Conservation (phyloP, 2,888 invertebrate species). For the Thera britannica region DNA sequence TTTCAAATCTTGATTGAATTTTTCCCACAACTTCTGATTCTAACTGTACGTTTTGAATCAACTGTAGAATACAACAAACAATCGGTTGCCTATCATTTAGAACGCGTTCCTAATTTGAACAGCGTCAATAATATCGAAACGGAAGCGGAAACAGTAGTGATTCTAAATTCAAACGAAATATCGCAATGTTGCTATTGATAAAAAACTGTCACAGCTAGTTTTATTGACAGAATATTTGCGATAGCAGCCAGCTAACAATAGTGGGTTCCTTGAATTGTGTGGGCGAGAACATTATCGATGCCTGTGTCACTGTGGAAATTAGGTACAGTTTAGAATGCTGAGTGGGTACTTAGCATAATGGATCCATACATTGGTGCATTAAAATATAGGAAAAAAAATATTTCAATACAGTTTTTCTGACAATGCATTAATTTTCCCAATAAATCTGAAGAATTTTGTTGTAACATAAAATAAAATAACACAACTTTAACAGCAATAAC, state of each 20-base stretch:
- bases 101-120: conserved; percentile 77
- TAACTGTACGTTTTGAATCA: not conserved
- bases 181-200: conserved; percentile 81
- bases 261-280: conserved; percentile 60
- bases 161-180: conserved; percentile 83
- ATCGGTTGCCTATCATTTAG: conserved; percentile 68
- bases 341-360: conserved; percentile 10
- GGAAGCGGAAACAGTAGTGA: conserved; percentile 84
- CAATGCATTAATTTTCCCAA: conserved; percentile 13
- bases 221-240: conserved; percentile 81
- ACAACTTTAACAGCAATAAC: conserved; percentile 44
- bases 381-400: no score
- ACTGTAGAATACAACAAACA: conserved; percentile 27
- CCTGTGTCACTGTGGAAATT: conserved; percentile 29
- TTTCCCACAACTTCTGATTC: no score
- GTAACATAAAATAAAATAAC: conserved; percentile 46
- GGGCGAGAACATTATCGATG: conserved; percentile 43
- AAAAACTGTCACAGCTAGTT: conserved; percentile 69
- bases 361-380: conserved; percentile 1
- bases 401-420: no score
- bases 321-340: conserved; percentile 16
- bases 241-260: conserved; percentile 74
- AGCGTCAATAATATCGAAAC: conserved; percentile 77
- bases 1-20: no score
- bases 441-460: conserved; percentile 43